Percentiles rank a stretch among this genome's conserved stretches.
phyloP scores from a whole-genome alignment of 2,888 invertebrate genomes.

The Aspidiotus destructor region DNA sequence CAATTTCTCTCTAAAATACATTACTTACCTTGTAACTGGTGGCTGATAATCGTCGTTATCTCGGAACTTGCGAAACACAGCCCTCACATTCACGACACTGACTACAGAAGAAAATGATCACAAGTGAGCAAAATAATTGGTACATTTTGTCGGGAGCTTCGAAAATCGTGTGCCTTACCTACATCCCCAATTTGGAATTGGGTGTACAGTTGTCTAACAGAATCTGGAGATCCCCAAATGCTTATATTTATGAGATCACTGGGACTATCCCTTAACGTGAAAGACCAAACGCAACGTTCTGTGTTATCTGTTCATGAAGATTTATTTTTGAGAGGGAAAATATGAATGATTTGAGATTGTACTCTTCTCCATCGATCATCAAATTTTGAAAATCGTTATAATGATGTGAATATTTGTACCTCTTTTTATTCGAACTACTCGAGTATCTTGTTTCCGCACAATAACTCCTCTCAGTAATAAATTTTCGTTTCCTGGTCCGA shows the following conservation, averaged over 20 bases:
- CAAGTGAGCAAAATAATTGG: constrained; percentile 1
- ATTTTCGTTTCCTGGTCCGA: constrained; percentile 40
- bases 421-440: constrained; percentile 47
- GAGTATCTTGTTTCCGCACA: constrained; percentile 55
- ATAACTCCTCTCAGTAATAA: constrained; percentile 48
- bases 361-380: no score
- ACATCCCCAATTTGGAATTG: constrained; percentile 60
- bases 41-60: constrained; percentile 36
- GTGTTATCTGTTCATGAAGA: constrained; percentile 42
- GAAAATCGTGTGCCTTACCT: constrained; percentile 46
- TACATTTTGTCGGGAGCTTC: neutral
- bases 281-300: constrained; percentile 60
- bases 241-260: constrained; percentile 63
- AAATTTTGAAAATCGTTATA: no score
- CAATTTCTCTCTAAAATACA: neutral
- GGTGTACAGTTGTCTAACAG: constrained; percentile 52
- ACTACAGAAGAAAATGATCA: constrained; percentile 45
- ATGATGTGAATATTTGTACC: constrained; percentile 39
- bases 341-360: no score
- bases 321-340: no score
- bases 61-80: constrained; percentile 44
- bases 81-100: constrained; percentile 58
- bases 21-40: constrained; percentile 36
- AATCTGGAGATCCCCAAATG: constrained; percentile 61
- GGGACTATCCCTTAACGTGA: constrained; percentile 64